Evolutionary conservation across 2,797 vertebrate genomes (phyloP).

Genomic region (Oryzias dopingdopingensis): DNA sequence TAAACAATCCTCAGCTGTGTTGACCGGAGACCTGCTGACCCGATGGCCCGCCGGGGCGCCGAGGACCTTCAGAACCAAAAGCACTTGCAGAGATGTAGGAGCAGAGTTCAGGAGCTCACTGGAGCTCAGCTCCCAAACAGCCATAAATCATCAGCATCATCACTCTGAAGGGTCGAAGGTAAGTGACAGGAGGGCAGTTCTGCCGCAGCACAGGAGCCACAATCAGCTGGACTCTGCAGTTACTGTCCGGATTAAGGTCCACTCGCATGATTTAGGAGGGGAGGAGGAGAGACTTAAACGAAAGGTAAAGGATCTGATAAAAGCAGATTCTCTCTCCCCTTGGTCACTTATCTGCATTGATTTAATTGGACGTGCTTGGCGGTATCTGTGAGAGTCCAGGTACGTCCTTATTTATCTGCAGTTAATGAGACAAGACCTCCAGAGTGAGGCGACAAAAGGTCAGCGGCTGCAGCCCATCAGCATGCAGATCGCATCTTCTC

Average conservation of each 20-base stretch:
- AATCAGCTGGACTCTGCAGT: slow-evolving; percentile 2
- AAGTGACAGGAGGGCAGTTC: slow-evolving; percentile 45
- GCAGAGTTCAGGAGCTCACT: slow-evolving; percentile 42
- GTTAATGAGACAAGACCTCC: slow-evolving; percentile 1
- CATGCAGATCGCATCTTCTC: not conserved
- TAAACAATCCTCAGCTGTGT: not conserved
- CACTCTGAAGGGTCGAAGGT: slow-evolving; percentile 48
- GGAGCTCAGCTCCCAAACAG: slow-evolving; percentile 39
- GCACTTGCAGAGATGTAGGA: slow-evolving; percentile 51
- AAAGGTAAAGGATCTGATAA: too few species aligned
- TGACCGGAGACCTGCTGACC: not conserved
- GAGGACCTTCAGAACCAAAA: slow-evolving; percentile 45
- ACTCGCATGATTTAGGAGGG: not conserved
- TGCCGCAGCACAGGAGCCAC: slow-evolving; percentile 45
- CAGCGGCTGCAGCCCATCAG: slow-evolving; percentile 9
- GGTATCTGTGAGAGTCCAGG: slow-evolving; percentile 7
- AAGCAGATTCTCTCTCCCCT: too few species aligned
- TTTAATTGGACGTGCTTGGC: slow-evolving; percentile 32
- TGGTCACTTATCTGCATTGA: slow-evolving; percentile 24
- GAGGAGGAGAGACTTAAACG: too few species aligned
- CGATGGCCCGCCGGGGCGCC: not conserved
- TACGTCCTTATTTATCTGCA: slow-evolving; percentile 10
- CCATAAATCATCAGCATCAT: slow-evolving; percentile 60
- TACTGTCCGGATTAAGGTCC: slow-evolving; percentile 1
- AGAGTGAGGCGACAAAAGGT: slow-evolving; percentile 2